Evolutionary conservation across 2,888 invertebrate species (phyloP).

Genomic region (Galeruca laticollis): DNA sequence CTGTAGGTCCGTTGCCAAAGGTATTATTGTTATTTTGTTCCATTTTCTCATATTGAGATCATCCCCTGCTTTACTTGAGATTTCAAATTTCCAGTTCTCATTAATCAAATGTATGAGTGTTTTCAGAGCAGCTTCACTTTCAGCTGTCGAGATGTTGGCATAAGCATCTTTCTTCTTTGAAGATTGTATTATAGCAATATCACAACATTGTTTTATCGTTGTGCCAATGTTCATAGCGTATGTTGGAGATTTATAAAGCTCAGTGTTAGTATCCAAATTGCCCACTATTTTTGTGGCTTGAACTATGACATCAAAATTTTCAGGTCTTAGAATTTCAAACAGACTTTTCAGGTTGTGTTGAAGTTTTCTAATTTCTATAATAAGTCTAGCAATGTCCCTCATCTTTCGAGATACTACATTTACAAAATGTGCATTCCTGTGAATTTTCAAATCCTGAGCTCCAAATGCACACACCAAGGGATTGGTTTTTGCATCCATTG

Average conservation of each 20-base stretch:
- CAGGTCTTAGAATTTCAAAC: constrained; percentile 33
- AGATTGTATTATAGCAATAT: constrained; percentile 44
- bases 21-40: no score
- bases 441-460: constrained; percentile 28
- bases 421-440: constrained; percentile 30
- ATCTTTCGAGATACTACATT: no score
- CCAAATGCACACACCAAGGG: constrained; percentile 38
- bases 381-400: constrained; percentile 34
- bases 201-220: constrained; percentile 46
- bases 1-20: constrained; percentile 47
- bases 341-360: constrained; percentile 28
- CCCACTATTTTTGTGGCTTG: no score
- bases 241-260: no score
- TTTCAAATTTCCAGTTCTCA: no score
- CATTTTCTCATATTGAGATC: constrained; percentile 17
- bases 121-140: constrained; percentile 47
- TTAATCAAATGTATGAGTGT: no score
- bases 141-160: constrained; percentile 27
- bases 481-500: constrained; percentile 36
- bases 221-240: no score
- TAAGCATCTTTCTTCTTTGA: constrained; percentile 42
- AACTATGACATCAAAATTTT: no score
- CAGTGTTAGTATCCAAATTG: no score
- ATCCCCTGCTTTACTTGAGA: constrained; percentile 28
- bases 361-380: constrained; percentile 36